Conservation (phyloP, 2,888 invertebrate genomes). For the Limnephilus auricula region DNA sequence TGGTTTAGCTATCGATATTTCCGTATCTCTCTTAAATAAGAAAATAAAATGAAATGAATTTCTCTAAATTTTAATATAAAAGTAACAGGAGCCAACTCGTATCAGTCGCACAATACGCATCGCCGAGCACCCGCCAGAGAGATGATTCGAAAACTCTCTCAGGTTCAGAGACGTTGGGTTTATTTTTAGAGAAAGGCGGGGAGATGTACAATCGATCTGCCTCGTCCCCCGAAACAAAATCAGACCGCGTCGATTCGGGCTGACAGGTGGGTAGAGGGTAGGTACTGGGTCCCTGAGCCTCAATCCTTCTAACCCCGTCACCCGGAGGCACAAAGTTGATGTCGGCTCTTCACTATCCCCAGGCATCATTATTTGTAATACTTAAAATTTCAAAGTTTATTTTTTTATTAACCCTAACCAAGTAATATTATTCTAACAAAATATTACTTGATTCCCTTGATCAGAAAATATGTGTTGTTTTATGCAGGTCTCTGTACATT, state of each 20-base stretch:
- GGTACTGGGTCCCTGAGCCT: not conserved
- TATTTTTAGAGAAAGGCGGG: constrained; percentile 26
- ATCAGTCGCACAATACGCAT: not conserved
- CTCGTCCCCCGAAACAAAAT: constrained; percentile 32
- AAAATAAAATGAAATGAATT: not conserved
- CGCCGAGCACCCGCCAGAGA: not conserved
- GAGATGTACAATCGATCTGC: constrained; percentile 23
- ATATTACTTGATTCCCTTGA: no score
- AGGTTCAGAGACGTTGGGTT: constrained; percentile 21
- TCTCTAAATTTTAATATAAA: not conserved
- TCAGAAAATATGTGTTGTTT: no score
- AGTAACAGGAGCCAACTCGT: not conserved
- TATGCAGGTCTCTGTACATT: no score
- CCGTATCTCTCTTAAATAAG: no score
- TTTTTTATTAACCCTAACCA: no score
- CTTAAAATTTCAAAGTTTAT: no score
- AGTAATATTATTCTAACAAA: no score
- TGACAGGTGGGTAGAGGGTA: constrained; percentile 22
- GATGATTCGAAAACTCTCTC: constrained; percentile 18
- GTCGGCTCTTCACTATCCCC: not conserved
- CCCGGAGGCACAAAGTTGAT: not conserved
- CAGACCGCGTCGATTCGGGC: constrained; percentile 31
- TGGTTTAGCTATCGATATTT: no score
- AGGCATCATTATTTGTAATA: not conserved
- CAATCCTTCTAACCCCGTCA: not conserved